Evolutionary conservation across 2,888 invertebrate genomes (phyloP).

Genomic region (Pterostichus niger): DNA sequence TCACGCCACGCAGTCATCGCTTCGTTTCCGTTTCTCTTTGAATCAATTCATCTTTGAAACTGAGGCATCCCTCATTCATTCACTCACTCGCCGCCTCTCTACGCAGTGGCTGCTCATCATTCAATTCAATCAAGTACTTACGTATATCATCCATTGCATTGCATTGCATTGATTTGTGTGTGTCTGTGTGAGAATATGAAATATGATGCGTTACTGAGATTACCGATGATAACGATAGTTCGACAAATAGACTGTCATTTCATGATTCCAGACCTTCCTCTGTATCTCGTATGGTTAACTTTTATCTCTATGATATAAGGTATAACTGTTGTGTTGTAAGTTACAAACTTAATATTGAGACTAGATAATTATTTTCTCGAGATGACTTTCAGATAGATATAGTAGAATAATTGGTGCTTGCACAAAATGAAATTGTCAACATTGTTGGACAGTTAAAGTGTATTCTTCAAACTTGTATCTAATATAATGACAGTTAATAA

Average conservation of each 20-base stretch:
- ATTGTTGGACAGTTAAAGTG: constrained; percentile 69
- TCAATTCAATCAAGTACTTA: constrained; percentile 23
- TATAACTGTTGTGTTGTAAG: constrained; percentile 66
- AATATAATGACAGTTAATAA: constrained; percentile 71
- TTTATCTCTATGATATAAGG: constrained; percentile 64
- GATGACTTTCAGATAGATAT: constrained; percentile 64
- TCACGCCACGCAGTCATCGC: constrained; percentile 53
- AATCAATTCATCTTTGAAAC: constrained; percentile 4
- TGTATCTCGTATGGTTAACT: constrained; percentile 64
- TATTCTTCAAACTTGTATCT: constrained; percentile 69
- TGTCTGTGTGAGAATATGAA: constrained; percentile 22
- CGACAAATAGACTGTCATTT: constrained; percentile 52
- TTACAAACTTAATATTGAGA: constrained; percentile 65
- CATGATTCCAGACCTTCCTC: constrained; percentile 56
- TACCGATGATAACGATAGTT: constrained; percentile 51
- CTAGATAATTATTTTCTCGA: constrained; percentile 63
- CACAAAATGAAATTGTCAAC: constrained; percentile 72
- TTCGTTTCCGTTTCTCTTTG: constrained; percentile 38
- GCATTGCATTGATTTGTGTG: constrained; percentile 22
- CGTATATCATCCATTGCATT: constrained; percentile 32
- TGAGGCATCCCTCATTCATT: constrained; percentile 40
- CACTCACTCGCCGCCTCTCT: not conserved
- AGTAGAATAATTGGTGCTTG: constrained; percentile 74
- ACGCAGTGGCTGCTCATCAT: not conserved
- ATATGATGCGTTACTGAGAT: constrained; percentile 31